A percentile compares a stretch with the other conserved stretches of the same genome.
Evolutionary conservation across 2,113 vertebrate species (phyloP).

Genomic region (Phyllopteryx taeniolatus): DNA sequence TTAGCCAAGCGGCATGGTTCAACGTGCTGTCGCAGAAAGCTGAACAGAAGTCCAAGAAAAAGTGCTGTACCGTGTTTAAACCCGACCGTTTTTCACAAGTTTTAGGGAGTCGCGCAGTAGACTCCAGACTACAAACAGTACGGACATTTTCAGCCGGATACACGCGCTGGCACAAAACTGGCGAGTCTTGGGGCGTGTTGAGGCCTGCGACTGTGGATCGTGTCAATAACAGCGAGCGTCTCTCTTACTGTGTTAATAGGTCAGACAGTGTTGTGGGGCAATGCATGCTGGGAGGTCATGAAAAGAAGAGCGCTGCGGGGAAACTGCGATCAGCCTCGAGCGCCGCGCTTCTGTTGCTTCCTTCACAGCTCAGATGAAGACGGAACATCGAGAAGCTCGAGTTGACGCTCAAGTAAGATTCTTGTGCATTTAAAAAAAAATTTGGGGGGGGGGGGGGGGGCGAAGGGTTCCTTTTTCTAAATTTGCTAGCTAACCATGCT

Average conservation of each 20-base stretch:
- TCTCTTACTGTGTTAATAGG: constrained; percentile 44
- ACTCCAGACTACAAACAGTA: too few species aligned
- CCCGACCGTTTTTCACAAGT: too few species aligned
- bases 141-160: too few species aligned
- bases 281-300: constrained; percentile 55
- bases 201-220: neutral
- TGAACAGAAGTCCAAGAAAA: too few species aligned
- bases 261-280: constrained; percentile 40
- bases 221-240: constrained; percentile 41
- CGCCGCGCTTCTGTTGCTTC: constrained; percentile 18
- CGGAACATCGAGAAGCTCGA: neutral
- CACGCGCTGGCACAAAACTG: too few species aligned
- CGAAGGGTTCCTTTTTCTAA: neutral
- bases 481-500: too few species aligned
- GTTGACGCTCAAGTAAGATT: constrained; percentile 1
- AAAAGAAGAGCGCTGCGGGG: constrained; percentile 45
- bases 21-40: too few species aligned
- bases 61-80: too few species aligned
- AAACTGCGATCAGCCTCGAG: constrained; percentile 28
- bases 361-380: constrained; percentile 7
- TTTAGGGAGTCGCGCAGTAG: too few species aligned
- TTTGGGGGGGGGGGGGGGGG: neutral
- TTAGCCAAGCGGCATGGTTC: too few species aligned
- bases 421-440: too few species aligned
- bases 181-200: too few species aligned